These are phyloP conservation scores for Oegoconia quadripuncta DNA, from an alignment of 2,888 invertebrate species.

Conservation along the genomic window DNA sequence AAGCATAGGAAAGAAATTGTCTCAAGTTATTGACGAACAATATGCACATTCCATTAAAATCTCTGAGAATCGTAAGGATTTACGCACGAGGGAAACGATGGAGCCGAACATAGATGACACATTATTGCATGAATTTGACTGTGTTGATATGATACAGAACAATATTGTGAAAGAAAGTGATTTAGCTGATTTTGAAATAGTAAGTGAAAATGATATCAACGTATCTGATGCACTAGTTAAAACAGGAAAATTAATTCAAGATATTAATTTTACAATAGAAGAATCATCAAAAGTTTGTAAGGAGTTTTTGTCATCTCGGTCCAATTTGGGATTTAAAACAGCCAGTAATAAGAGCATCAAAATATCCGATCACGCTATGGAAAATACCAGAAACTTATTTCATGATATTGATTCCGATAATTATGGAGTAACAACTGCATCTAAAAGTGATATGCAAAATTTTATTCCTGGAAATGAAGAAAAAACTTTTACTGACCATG, in stretches of 20 bases:
- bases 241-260: constrained; percentile 31
- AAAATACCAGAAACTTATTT: constrained; percentile 33
- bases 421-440: too few species aligned
- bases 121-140: constrained; percentile 19
- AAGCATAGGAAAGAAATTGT: background rate
- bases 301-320: too few species aligned
- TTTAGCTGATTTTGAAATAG: constrained; percentile 38
- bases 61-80: background rate
- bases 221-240: constrained; percentile 31
- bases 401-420: constrained; percentile 31
- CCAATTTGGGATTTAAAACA: constrained; percentile 49
- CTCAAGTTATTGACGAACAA: constrained; percentile 5
- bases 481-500: too few species aligned
- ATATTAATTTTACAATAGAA: constrained; percentile 20
- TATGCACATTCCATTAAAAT: constrained; percentile 10
- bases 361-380: constrained; percentile 31
- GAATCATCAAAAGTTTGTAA: background rate
- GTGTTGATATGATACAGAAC: constrained; percentile 27
- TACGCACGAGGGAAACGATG: background rate
- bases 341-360: constrained; percentile 41
- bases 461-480: too few species aligned
- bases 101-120: constrained; percentile 14
- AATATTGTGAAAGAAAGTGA: constrained; percentile 7
- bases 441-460: background rate
- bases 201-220: constrained; percentile 40